These are phyloP conservation scores for Jordanella pulchra DNA, from an alignment of 2,797 vertebrate species.

Conservation along the genomic window DNA sequence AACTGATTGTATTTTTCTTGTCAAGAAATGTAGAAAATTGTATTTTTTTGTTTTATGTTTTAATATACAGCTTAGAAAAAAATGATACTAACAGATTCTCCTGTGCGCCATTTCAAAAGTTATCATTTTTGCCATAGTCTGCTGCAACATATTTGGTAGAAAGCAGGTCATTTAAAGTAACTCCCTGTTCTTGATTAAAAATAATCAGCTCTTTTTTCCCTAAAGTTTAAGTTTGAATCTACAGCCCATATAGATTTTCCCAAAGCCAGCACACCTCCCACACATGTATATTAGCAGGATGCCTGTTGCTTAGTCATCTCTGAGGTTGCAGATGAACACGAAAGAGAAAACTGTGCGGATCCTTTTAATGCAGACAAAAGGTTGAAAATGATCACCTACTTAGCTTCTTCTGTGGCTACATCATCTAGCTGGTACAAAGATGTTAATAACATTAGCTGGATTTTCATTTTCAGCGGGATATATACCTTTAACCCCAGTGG, in stretches of 20 bases:
- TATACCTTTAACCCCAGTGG: constrained; percentile 40
- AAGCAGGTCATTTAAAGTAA: constrained; percentile 52
- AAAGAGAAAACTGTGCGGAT: constrained; percentile 35
- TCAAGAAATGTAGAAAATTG: constrained; percentile 41
- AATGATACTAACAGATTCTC: constrained; percentile 30
- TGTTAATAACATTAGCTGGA: constrained; percentile 53
- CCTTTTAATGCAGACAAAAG: constrained; percentile 43
- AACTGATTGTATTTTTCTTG: constrained; percentile 59
- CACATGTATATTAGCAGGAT: constrained; percentile 42
- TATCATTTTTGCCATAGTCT: constrained; percentile 23
- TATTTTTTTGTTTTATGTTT: constrained; percentile 22
- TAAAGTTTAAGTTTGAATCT: constrained; percentile 13
- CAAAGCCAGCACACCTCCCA: constrained; percentile 52
- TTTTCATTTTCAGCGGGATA: constrained; percentile 49
- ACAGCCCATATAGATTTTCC: constrained; percentile 48
- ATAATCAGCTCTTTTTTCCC: constrained; percentile 7
- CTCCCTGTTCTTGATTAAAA: constrained; percentile 26
- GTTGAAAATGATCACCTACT: constrained; percentile 29
- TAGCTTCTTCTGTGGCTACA: constrained; percentile 26
- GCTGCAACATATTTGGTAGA: constrained; percentile 57
- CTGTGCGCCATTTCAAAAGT: constrained; percentile 55
- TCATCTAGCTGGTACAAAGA: constrained; percentile 23
- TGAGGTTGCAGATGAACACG: constrained; percentile 33
- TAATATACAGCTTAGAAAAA: constrained; percentile 36
- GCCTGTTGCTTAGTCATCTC: constrained; percentile 49